Evolutionary conservation across 1,140 invertebrate species (phyloP).

Genomic region (Plutomurus gul): DNA sequence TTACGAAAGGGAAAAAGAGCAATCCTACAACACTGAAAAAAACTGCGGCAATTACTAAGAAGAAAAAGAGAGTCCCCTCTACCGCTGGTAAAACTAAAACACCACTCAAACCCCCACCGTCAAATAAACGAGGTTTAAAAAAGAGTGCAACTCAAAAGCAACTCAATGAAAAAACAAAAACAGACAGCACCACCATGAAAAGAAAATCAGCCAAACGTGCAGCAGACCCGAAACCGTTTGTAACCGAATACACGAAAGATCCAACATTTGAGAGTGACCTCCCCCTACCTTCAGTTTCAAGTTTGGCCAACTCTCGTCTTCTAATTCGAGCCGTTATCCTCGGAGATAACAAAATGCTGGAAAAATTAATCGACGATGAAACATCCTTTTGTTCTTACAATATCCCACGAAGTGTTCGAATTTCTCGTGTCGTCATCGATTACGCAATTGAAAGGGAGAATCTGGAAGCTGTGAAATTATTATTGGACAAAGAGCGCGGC

Average conservation of each 20-base stretch:
- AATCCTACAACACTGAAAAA: background rate
- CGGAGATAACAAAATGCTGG: slow-evolving; percentile 54
- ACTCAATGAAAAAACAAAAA: background rate
- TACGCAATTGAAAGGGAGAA: slow-evolving; percentile 58
- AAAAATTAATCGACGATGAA: slow-evolving; percentile 36
- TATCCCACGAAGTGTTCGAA: slow-evolving; percentile 48
- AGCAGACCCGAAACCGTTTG: slow-evolving; percentile 53
- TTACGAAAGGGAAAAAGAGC: background rate
- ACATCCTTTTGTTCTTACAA: slow-evolving; percentile 33
- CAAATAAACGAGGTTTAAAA: slow-evolving; percentile 2
- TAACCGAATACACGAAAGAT: slow-evolving; percentile 59
- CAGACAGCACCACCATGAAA: background rate
- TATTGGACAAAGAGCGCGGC: slow-evolving; percentile 54
- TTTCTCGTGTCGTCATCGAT: slow-evolving; percentile 55
- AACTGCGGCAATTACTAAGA: background rate
- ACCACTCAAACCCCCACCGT: too few relatives aligned
- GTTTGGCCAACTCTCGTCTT: slow-evolving; percentile 58
- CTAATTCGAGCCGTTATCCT: slow-evolving; percentile 60
- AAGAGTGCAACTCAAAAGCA: background rate
- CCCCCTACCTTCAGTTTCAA: slow-evolving; percentile 60
- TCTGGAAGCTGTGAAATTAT: slow-evolving; percentile 56
- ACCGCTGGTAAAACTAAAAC: too few relatives aligned
- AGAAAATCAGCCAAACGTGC: background rate
- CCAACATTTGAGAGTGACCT: slow-evolving; percentile 60
- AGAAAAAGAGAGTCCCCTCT: too few relatives aligned